Base-by-base conservation (phyloP, 2,888 invertebrate species). In the Trypoxylon attenuatum region DNA sequence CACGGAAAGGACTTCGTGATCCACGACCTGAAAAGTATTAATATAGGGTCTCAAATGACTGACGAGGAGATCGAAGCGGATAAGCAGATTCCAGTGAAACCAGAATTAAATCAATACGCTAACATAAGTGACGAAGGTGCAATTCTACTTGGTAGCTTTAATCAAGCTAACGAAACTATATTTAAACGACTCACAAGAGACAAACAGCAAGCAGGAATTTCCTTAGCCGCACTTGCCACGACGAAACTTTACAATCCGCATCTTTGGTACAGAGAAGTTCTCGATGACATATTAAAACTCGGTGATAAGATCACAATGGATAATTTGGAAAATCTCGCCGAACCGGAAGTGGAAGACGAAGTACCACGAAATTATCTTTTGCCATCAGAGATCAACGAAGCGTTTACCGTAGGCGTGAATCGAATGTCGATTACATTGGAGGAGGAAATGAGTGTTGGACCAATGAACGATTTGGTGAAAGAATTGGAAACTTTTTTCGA, bases 211-310 rank as follows among this genome's bases (percentile, higher is more conserved):
- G 87, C 91, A 0, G 89, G 90, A 3, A 89, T 89, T 1, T 91
- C 91, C 0, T 80, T 91, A 0, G 89, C 90, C 0, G 88, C 90
- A 0, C 86, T 90, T 0, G 90, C 90, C 16, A 91, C 92, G 91
- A 88, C 90, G 0, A 87, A 89, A 69, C 80, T 91, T 0, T 89
- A 91, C 5, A 88, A 89, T 3, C 88, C 91, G 0, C 88, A 88
- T 43, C 87, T 89, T 2, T 92, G 92, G 92, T 89, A 90, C 3
- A 84, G 87, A 2, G 88, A 89, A n/a, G 90, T 92, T 0, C 77
- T 90, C 2, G 91, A 89, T 60, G 89, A 89, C 39, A 87, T 91
- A 8, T 80, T 91, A 68, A 80, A 84, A 0, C 83, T 89, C 0
- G 91, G 89, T 0, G 88, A 89, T 47, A 88, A 87, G 27, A 47